A percentile compares a stretch with the other conserved stretches of the same genome.
These are phyloP conservation scores for Cantharis lateralis DNA, from an alignment of 2,888 invertebrate species.

Conservation along the genomic window DNA sequence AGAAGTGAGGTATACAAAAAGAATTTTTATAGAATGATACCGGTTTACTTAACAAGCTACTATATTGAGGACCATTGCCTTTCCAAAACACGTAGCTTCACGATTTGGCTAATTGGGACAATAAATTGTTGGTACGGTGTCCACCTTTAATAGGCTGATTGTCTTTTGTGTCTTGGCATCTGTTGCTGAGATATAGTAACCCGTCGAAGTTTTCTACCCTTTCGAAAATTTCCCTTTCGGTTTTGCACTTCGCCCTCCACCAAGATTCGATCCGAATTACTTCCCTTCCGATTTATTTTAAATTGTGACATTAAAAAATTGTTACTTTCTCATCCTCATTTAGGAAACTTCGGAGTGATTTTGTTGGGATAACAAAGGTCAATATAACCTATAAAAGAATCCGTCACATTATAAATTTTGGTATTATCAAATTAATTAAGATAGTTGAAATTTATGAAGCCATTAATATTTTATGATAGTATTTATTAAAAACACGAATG, in stretches of 20 bases:
- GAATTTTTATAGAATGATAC: constrained; percentile 31
- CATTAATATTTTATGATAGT: neutral
- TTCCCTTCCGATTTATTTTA: neutral
- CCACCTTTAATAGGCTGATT: constrained; percentile 59
- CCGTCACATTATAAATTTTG: neutral
- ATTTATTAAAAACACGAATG: neutral
- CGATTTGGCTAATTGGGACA: constrained; percentile 62
- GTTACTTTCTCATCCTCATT: neutral
- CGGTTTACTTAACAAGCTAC: constrained; percentile 45
- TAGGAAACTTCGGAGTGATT: neutral
- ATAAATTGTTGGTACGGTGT: constrained; percentile 60
- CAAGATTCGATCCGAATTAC: neutral
- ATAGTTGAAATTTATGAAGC: neutral
- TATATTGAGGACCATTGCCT: constrained; percentile 51
- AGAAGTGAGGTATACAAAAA: constrained; percentile 24
- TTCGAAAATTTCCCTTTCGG: too few relatives aligned
- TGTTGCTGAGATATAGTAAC: constrained; percentile 41
- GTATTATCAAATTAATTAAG: neutral
- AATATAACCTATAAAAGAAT: neutral
- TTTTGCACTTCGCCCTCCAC: too few relatives aligned
- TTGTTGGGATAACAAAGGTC: neutral
- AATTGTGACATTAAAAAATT: neutral
- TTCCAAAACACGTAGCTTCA: constrained; percentile 58
- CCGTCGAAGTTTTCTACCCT: constrained; percentile 21
- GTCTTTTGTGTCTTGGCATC: constrained; percentile 57